A percentile compares a stretch with the other conserved stretches of the same genome.
Evolutionary conservation across 2,888 invertebrate genomes (phyloP).

Genomic region (Meloe dianella): DNA sequence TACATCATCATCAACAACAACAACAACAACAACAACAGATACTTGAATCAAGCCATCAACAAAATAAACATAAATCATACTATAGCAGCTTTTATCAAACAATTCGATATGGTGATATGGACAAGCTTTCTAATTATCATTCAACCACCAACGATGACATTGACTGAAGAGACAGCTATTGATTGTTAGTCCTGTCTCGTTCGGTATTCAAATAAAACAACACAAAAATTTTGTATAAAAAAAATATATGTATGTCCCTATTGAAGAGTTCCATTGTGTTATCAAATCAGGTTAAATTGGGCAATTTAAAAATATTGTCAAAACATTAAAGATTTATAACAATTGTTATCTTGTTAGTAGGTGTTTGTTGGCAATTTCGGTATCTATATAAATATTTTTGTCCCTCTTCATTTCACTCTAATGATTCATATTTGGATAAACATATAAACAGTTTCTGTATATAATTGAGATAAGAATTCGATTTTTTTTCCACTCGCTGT

Average conservation of each 20-base stretch:
- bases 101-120: conserved; percentile 9
- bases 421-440: conserved; percentile 3
- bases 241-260: conserved; percentile 6
- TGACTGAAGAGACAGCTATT: conserved; percentile 15
- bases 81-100: conserved; percentile 8
- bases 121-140: conserved; percentile 10
- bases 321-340: conserved; percentile 16
- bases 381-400: not conserved
- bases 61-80: conserved; percentile 15
- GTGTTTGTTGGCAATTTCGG: not conserved
- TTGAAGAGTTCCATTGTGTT: conserved; percentile 11
- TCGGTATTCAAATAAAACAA: not conserved
- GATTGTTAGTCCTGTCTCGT: not conserved
- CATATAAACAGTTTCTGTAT: not conserved
- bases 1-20: not conserved
- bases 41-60: conserved; percentile 14
- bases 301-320: conserved; percentile 16
- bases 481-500: conserved; percentile 13
- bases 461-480: conserved; percentile 20
- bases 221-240: not conserved
- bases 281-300: conserved; percentile 17
- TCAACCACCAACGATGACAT: conserved; percentile 13
- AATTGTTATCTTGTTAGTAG: conserved; percentile 1
- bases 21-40: not conserved
- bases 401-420: not conserved